Percentiles rank a stretch among this genome's conserved stretches.
These are phyloP conservation scores for Mirza zaza DNA, from an alignment of 2,113 vertebrate species.

Conservation along the genomic window DNA sequence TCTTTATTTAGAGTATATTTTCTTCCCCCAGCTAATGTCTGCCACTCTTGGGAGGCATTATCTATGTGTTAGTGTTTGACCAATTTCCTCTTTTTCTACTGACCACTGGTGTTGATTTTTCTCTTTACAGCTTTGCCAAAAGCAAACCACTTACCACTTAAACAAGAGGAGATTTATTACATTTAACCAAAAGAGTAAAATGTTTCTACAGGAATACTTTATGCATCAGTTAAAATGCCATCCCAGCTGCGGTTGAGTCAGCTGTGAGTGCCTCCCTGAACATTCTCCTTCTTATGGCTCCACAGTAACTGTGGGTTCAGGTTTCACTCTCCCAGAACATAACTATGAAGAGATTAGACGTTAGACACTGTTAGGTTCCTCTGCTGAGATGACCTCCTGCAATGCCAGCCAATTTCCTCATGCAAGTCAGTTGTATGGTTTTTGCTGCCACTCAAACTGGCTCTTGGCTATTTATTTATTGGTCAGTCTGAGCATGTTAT, in stretches of 20 bases:
- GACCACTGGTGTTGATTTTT: not conserved
- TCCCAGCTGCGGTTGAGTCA: not conserved
- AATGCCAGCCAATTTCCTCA: not conserved
- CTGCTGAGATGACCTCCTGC: not conserved
- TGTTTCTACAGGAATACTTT: not conserved
- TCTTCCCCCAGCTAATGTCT: not conserved
- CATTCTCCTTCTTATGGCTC: not conserved
- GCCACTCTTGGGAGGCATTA: not conserved
- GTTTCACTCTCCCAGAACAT: not conserved
- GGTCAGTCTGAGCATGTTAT: not conserved
- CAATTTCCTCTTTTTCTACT: not conserved
- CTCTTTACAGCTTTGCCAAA: conserved; percentile 24
- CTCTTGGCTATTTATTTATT: not conserved
- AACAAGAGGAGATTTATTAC: not conserved
- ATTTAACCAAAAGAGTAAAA: conserved; percentile 21
- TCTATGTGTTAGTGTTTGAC: not conserved
- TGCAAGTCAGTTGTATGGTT: not conserved
- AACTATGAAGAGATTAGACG: fast-evolving
- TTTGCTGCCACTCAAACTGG: not conserved
- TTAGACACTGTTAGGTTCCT: not conserved
- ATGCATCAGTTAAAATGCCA: not conserved
- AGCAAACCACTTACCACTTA: conserved; percentile 9
- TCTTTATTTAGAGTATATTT: not conserved
- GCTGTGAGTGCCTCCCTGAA: fast-evolving
- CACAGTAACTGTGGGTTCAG: not conserved